These are phyloP conservation scores for Cyanistes caeruleus DNA, from an alignment of 2,113 vertebrate species.

Conservation along the genomic window DNA sequence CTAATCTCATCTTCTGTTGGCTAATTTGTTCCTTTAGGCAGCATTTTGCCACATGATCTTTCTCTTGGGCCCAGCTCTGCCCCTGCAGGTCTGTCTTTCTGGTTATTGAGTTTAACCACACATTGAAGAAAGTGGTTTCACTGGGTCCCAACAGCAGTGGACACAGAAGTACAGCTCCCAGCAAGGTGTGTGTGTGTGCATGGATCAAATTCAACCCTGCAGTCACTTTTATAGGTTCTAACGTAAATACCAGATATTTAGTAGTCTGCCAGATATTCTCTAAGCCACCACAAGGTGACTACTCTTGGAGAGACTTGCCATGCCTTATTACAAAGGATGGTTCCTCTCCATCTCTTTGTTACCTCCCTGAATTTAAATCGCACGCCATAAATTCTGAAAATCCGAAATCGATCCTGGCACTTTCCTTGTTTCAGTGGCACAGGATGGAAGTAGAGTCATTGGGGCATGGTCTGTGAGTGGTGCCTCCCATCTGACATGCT, in stretches of 20 bases:
- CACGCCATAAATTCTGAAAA: neutral
- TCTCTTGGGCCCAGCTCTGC: neutral
- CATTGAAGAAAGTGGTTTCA: neutral
- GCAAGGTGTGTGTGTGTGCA: neutral
- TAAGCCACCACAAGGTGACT: neutral
- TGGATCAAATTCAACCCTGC: neutral
- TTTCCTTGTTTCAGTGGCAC: neutral
- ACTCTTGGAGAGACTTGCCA: neutral
- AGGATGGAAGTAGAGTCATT: neutral
- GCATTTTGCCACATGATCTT: neutral
- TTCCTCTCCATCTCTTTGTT: neutral
- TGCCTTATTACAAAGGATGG: neutral
- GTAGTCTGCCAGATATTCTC: neutral
- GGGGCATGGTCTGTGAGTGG: neutral
- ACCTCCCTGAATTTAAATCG: neutral
- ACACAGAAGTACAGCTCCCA: neutral
- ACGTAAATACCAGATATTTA: neutral
- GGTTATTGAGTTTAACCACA: neutral
- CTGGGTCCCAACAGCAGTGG: neutral
- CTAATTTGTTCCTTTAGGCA: conserved; percentile 10
- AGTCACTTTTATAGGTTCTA: neutral
- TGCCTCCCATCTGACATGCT: neutral
- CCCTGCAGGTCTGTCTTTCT: neutral
- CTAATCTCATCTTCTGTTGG: neutral
- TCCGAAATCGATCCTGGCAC: neutral